Evolutionary conservation across 2,888 invertebrate species (phyloP), one percentile per base, ranked within the genome.

Genomic region (Sturmia bella): DNA sequence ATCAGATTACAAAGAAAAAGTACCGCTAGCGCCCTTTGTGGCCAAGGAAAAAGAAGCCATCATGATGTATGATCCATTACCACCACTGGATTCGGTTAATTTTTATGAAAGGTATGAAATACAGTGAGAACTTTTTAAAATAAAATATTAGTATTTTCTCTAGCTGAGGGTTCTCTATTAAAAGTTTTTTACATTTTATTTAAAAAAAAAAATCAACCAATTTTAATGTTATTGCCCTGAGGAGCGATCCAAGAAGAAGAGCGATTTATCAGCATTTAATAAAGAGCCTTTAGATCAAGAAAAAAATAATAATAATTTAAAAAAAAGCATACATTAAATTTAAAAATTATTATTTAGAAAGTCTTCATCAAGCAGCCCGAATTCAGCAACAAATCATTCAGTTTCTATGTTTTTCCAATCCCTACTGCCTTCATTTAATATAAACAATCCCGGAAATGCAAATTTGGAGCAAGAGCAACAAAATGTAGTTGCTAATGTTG

Each of bases 31-130:
- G 11, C 87, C 87, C 6, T 91, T 91, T 85, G 86, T 91, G 24
- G 85, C 87, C 7, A 90, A 88, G 66, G 91, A 91, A 79, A 90
- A 89, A 43, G 89, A 90, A 68, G 89, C 90, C 2, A 93, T 96
- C 66, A 91, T 96, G 87, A 94, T 94, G 82, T 95, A 95, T 87
- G 96, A 96, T 91, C 96, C 96, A 5, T 90, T 96, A 79, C 96
- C 96, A 15, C 96, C 96, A 1, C 86, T 91, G 48, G 95, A 96
- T 90, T 93, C 95, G 0, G 93, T 96, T 32, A 93, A 94, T 86
- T 92, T 94, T 76, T 96, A 96, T 89, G 92, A 93, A 61, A 92
- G 93, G 91, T 91, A 81, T 12, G 0, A 21, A 27, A 43, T 0
- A 1, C 0, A 1, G 12, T 64, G 24, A 32, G 68, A n/a, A n/a